Base-by-base conservation (phyloP, 2,888 invertebrate species). In the Amblyjoppa proteus region DNA sequence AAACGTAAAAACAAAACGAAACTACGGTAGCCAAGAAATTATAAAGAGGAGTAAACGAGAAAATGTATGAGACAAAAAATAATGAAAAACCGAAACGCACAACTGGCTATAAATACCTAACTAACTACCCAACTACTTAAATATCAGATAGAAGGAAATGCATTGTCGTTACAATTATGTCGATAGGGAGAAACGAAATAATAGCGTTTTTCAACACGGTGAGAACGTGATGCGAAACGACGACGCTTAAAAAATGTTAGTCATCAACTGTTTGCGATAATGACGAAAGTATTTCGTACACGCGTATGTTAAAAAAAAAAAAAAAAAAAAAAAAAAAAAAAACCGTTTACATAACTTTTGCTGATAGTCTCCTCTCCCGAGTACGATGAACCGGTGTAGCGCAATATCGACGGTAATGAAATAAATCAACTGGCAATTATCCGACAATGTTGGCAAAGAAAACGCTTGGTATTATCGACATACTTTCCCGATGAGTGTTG, bases 201-300 rank as follows among this genome's bases (percentile, higher is more conserved):
- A 11, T 58, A 13, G 28, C 2, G 11, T 13, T 11, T 34, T 31
- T 64, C 2, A 64, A 34, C 34, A 4, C 16, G 16, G 28, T 31
- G 6, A 34, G 2, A 34, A n/a, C n/a, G 16, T 49, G 3, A 4
- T 0, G 13, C 45, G 31, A 64, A 34, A 64, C 16, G 13, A 13
- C 34, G n/a, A 31, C 31, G 16, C 2, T 34, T 34, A 5, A 34
- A 34, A 34, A 34, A 61, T n/a, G 34, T 34, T 78, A 7, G 6
- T 73, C 41, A 25, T 38, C 64, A 73, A 64, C 38, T 66, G 71
- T 53, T 80, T 80, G 79, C 28, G n/a, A 64, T 20, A 71, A 71
- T 11, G 28, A 73, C 64, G 28, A 11, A 51, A 70, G 34, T 41
- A 51, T 80, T 51, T 38, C 38, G 64, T 20, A 61, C 41, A 41